Evolutionary conservation across 1,140 invertebrate genomes (phyloP), one percentile per base, ranked within the genome.

Genomic region (Charaxes varanes): DNA sequence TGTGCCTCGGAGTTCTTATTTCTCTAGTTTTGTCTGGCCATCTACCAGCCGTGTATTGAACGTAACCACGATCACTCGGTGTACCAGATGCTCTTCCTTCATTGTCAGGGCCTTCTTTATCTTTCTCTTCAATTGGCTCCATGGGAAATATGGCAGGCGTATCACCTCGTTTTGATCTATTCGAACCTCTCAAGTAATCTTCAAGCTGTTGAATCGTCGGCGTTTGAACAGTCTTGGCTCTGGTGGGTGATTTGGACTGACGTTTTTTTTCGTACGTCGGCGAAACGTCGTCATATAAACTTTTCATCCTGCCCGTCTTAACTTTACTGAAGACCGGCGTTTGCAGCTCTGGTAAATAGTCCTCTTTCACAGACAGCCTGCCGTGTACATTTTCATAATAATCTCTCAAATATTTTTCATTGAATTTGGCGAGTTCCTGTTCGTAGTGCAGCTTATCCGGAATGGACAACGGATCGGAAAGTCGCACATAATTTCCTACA

Each of bases 1-100:
- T 90, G 35, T 88, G 86, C 43, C 87, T 70, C 6, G 88, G 88
- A 6, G 89, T 89, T 49, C 87, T 85, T 43, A 79, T 66, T 41
- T 79, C 59, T n/a, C 74, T 41, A 12, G 28, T 40, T 8, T 70
- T 79, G 14, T 88, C 85, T 1, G 88, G 88, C 90, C 90, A 91
- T 41, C 87, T 87, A 46, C 86, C 87, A 1, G 88, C 90, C 6
- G 89, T 88, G 47, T 91, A 90, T 62, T 89, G 87, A 0, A 91
- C 90, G 44, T 87, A 91, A 21, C 90, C 90, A 0, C 89, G 90
- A 59, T 91, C 89, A 0, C 85, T 88, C 0, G 90, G 88, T 6
- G 88, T 88, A 0, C 87, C 88, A 2, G 66, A 89, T 35, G 84
- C 80, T 43, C 79, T 49, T 0, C 71, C 78, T 4, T 77, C 61